Conservation (phyloP, 2,113 vertebrate species). For the Ascaphus truei region DNA sequence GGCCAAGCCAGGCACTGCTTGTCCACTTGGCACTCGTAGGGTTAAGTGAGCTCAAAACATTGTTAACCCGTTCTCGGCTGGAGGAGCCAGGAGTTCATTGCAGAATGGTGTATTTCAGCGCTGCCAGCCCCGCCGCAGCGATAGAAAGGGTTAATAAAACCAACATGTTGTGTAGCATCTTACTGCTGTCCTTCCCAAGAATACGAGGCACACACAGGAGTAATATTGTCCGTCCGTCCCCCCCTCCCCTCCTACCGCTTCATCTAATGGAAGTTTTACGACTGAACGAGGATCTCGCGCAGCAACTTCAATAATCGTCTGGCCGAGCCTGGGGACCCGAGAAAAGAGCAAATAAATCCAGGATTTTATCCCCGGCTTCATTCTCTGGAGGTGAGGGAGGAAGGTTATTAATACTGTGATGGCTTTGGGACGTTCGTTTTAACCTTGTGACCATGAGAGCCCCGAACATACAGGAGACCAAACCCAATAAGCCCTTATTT, state of each 20-base stretch:
- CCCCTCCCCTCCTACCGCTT: constrained; percentile 3
- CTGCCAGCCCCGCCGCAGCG: too few species aligned
- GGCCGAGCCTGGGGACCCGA: constrained; percentile 42
- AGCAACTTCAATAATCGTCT: constrained; percentile 45
- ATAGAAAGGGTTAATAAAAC: constrained; percentile 21
- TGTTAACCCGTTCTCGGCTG: too few species aligned
- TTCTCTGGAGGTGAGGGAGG: not conserved
- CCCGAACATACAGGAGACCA: not conserved
- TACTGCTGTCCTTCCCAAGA: constrained; percentile 13
- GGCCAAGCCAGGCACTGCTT: too few species aligned
- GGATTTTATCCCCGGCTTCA: constrained; percentile 45
- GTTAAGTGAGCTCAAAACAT: too few species aligned
- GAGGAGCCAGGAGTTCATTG: too few species aligned
- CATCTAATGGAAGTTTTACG: constrained; percentile 51
- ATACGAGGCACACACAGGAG: constrained; percentile 6
- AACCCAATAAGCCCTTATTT: too few species aligned
- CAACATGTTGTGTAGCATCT: constrained; percentile 9
- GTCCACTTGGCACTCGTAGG: too few species aligned
- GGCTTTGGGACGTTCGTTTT: not conserved
- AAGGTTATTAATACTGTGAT: not conserved
- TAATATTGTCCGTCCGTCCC: constrained; percentile 22
- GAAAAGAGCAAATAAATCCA: constrained; percentile 48
- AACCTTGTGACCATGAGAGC: not conserved
- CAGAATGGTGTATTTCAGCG: too few species aligned
- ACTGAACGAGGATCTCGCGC: constrained; percentile 44